Evolutionary conservation across 2,888 invertebrate species (phyloP).

Genomic region (Pilophorus perplexus): DNA sequence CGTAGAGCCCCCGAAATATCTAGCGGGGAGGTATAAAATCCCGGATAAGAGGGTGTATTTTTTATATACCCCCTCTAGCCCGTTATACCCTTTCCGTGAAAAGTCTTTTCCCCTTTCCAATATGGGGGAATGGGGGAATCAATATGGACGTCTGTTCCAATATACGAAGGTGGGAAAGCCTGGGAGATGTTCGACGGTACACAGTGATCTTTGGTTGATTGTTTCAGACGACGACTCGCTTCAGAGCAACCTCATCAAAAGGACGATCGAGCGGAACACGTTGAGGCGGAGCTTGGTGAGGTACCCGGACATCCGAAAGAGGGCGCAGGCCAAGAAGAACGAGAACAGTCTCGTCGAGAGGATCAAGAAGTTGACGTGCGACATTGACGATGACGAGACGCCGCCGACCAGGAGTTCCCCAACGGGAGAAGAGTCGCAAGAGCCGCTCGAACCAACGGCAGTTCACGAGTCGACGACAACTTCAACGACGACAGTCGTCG

Average conservation of each 20-base stretch:
- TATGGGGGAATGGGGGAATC: too few relatives aligned
- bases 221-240: slow-evolving; percentile 49
- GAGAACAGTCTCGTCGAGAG: slow-evolving; percentile 66
- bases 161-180: too few relatives aligned
- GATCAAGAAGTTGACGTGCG: slow-evolving; percentile 80
- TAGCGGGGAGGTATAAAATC: too few relatives aligned
- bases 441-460: neutral
- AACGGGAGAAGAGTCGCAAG: slow-evolving; percentile 60
- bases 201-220: too few relatives aligned
- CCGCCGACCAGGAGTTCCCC: slow-evolving; percentile 60
- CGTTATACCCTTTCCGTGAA: too few relatives aligned
- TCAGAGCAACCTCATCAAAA: slow-evolving; percentile 57
- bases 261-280: slow-evolving; percentile 80
- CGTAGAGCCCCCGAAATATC: too few relatives aligned
- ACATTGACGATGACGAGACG: slow-evolving; percentile 65
- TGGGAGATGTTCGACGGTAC: too few relatives aligned
- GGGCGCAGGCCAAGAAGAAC: slow-evolving; percentile 51
- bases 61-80: too few relatives aligned
- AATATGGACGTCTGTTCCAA: too few relatives aligned
- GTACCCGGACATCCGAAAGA: slow-evolving; percentile 53
- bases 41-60: too few relatives aligned
- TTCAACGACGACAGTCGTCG: slow-evolving; percentile 19
- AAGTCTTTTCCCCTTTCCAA: too few relatives aligned
- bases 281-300: slow-evolving; percentile 74
- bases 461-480: slow-evolving; percentile 1